Evolutionary conservation across 2,888 invertebrate genomes (phyloP).

Genomic region (Ectropis crepuscularia): DNA sequence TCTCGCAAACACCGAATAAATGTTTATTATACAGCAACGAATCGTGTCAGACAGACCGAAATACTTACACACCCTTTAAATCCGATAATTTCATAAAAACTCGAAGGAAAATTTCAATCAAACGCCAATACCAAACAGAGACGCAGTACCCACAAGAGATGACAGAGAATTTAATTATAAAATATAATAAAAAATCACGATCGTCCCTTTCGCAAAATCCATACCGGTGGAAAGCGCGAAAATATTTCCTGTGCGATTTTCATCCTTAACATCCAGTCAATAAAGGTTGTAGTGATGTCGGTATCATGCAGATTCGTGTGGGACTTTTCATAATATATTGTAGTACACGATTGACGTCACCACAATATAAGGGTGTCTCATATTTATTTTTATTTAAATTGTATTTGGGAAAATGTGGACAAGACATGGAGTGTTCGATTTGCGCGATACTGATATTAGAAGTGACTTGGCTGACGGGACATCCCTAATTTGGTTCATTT

Average conservation of each 20-base stretch:
- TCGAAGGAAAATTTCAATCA: conserved; percentile 67
- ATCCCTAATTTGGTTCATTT: conserved; percentile 61
- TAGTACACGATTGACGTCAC: conserved; percentile 75
- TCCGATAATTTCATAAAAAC: conserved; percentile 65
- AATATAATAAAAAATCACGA: conserved; percentile 81
- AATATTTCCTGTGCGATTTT: conserved; percentile 58
- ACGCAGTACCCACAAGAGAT: conserved; percentile 73
- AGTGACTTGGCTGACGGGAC: conserved; percentile 60
- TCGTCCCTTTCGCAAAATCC: conserved; percentile 73
- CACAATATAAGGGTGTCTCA: conserved; percentile 76
- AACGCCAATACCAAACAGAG: conserved; percentile 80
- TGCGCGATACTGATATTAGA: conserved; percentile 57
- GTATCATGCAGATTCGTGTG: conserved; percentile 32
- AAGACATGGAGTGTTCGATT: conserved; percentile 73
- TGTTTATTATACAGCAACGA: background rate
- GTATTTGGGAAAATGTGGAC: conserved; percentile 68
- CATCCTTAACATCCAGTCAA: conserved; percentile 54
- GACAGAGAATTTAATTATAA: conserved; percentile 84
- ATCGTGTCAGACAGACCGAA: conserved; percentile 7
- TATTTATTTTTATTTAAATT: conserved; percentile 75
- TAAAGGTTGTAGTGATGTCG: conserved; percentile 47
- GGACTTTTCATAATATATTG: conserved; percentile 70
- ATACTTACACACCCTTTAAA: conserved; percentile 20
- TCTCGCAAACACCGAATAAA: too few species aligned
- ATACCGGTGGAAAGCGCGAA: conserved; percentile 44